phyloP scores from a whole-genome alignment of 2,797 vertebrate genomes.

The Catamblyrhynchus diadema region DNA sequence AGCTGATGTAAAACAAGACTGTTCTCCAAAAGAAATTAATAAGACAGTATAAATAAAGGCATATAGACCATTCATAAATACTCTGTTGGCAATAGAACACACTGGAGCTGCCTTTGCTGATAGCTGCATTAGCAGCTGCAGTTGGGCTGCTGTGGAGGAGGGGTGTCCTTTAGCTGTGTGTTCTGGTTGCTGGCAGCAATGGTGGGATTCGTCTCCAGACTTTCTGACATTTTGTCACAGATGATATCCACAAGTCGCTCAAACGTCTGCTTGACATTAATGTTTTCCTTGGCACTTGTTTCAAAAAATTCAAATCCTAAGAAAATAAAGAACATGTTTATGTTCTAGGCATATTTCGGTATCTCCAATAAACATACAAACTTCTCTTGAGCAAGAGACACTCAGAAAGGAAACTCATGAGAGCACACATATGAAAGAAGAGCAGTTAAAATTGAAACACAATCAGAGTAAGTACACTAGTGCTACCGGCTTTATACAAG shows the following conservation, averaged over 20 bases:
- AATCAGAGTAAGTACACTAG: not conserved
- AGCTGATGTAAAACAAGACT: conserved; percentile 57
- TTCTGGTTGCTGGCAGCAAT: conserved; percentile 82
- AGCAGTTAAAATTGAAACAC: not conserved
- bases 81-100: conserved; percentile 70
- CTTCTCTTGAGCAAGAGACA: not conserved
- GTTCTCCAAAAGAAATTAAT: conserved; percentile 57
- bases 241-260: conserved; percentile 96
- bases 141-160: conserved; percentile 86
- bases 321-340: conserved; percentile 36
- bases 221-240: conserved; percentile 98
- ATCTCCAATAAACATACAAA: not conserved
- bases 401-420: not conserved
- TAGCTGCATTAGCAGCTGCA: conserved; percentile 88
- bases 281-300: conserved; percentile 96
- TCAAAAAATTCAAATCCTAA: conserved; percentile 98
- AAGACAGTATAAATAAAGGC: conserved; percentile 72
- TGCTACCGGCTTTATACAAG: not conserved
- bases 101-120: conserved; percentile 37
- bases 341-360: not conserved
- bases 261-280: conserved; percentile 97
- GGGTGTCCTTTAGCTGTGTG: conserved; percentile 89
- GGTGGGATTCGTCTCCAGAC: conserved; percentile 85
- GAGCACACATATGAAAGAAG: not conserved
- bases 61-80: conserved; percentile 73